A percentile compares a stretch with the other conserved stretches of the same genome.
Evolutionary conservation across 2,888 invertebrate genomes (phyloP).

Genomic region (Drepanosiphum platanoidis): DNA sequence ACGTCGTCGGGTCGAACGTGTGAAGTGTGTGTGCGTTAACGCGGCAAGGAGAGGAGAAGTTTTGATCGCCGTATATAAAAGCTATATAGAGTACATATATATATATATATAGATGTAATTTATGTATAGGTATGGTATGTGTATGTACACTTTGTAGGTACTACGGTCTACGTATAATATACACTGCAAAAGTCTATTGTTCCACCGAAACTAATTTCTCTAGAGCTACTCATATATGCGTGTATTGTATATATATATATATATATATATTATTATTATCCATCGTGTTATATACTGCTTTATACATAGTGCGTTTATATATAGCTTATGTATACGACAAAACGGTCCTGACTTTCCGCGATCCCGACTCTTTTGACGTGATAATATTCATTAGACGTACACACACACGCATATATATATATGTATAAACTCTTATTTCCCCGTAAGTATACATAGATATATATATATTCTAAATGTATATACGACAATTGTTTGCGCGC

Average conservation of each 20-base stretch:
- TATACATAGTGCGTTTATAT: too few relatives aligned
- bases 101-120: not conserved
- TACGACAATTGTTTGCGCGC: not conserved
- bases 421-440: not conserved
- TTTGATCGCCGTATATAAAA: slow-evolving; percentile 11
- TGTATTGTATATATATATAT: not conserved
- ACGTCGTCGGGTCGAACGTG: not conserved
- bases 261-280: too few relatives aligned
- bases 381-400: not conserved
- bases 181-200: not conserved
- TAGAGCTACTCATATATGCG: not conserved
- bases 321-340: too few relatives aligned
- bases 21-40: not conserved
- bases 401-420: not conserved
- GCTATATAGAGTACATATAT: not conserved
- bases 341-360: not conserved
- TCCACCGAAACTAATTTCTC: slow-evolving; percentile 13
- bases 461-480: not conserved
- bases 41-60: not conserved
- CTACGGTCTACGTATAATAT: too few relatives aligned
- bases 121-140: too few relatives aligned
- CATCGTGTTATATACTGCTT: too few relatives aligned
- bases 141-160: too few relatives aligned
- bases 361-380: not conserved
- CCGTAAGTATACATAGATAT: not conserved